phyloP scores from a whole-genome alignment of 2,888 invertebrate species.

The Conistra vaccinii region DNA sequence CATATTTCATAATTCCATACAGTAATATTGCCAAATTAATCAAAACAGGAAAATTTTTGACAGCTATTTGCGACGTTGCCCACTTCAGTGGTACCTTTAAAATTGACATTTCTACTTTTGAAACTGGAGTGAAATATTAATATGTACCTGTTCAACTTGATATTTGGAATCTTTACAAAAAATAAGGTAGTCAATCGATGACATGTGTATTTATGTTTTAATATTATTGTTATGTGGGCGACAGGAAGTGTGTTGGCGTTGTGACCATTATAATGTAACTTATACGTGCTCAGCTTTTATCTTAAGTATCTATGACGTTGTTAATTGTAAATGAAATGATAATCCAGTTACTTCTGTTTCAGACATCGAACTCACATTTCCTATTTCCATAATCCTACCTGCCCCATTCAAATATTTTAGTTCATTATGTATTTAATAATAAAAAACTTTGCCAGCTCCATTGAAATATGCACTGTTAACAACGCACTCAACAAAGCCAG shows the following conservation, averaged over 20 bases:
- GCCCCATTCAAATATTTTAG: no score
- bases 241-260: constrained; percentile 76
- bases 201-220: constrained; percentile 58
- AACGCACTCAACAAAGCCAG: not conserved
- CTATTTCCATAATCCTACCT: not conserved
- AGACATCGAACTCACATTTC: not conserved
- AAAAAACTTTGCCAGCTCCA: not conserved
- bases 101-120: constrained; percentile 35
- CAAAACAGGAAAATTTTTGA: no score
- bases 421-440: not conserved
- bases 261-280: constrained; percentile 51
- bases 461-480: not conserved
- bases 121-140: constrained; percentile 51
- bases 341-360: constrained; percentile 14
- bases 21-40: no score
- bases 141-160: constrained; percentile 51
- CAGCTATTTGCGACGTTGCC: no score
- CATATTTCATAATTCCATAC: no score
- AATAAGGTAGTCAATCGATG: constrained; percentile 54
- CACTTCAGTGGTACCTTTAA: not conserved
- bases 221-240: constrained; percentile 66
- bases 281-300: constrained; percentile 38
- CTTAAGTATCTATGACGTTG: constrained; percentile 31
- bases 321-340: constrained; percentile 19
- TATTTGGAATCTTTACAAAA: constrained; percentile 50